Evolutionary conservation across 2,888 invertebrate species (phyloP).

Genomic region (Pegoplata infirma): DNA sequence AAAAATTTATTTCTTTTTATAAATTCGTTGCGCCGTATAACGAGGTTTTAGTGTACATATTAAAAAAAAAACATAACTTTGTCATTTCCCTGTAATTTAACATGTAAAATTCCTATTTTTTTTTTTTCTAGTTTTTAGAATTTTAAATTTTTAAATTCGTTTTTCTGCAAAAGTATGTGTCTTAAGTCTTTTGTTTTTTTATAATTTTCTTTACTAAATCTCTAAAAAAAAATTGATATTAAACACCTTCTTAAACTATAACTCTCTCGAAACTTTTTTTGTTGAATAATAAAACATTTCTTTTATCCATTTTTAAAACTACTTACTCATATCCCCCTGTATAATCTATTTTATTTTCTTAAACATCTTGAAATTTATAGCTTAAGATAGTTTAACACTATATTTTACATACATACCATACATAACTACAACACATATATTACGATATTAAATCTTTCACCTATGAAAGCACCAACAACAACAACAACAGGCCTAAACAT

Average conservation of each 20-base stretch:
- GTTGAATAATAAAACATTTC: neutral
- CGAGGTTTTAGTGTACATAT: too few species aligned
- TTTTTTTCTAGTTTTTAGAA: too few species aligned
- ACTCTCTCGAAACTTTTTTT: neutral
- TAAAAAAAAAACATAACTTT: too few species aligned
- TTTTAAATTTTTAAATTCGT: too few species aligned
- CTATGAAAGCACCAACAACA: conserved; percentile 20
- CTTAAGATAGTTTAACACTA: conserved; percentile 36
- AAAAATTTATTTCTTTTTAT: too few species aligned
- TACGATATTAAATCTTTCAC: conserved; percentile 34
- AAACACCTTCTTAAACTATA: neutral
- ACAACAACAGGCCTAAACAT: neutral
- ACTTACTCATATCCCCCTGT: neutral
- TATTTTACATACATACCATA: conserved; percentile 5
- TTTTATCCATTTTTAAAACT: neutral
- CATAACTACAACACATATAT: too few species aligned
- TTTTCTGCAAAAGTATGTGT: too few species aligned
- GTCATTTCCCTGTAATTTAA: too few species aligned
- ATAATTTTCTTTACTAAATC: too few species aligned
- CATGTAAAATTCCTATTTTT: too few species aligned
- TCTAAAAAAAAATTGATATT: too few species aligned
- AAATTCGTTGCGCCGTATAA: too few species aligned
- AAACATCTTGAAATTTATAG: conserved; percentile 56
- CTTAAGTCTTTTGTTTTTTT: neutral
- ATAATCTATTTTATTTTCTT: conserved; percentile 51